Evolutionary conservation across 2,113 vertebrate genomes (phyloP).

Genomic region (Neopipo cinnamomea): DNA sequence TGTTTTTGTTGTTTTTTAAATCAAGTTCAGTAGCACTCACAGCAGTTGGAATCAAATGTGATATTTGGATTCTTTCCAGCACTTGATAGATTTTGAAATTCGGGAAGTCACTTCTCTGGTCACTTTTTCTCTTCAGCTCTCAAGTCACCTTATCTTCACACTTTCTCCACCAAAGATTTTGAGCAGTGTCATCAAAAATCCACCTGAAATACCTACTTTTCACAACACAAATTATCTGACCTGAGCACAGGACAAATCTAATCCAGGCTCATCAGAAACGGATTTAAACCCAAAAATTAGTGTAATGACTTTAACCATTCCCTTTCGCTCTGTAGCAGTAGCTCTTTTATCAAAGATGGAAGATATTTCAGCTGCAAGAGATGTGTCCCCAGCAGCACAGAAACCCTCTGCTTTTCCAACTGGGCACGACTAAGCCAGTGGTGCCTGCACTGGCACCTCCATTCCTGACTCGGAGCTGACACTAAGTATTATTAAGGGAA

Average conservation of each 20-base stretch:
- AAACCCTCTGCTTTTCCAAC: not conserved
- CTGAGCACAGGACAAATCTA: not conserved
- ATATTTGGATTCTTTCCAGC: not conserved
- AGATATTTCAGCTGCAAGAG: constrained; percentile 15
- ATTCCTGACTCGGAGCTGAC: not conserved
- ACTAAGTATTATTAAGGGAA: not conserved
- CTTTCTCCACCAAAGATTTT: not conserved
- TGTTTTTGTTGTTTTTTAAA: not conserved
- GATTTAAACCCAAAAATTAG: constrained; percentile 16
- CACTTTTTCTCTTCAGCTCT: not conserved
- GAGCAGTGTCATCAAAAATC: not conserved
- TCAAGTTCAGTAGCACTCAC: constrained; percentile 19
- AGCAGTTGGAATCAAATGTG: not conserved
- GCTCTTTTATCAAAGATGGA: constrained; percentile 26
- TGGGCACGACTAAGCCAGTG: not conserved
- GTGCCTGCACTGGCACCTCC: too few relatives aligned
- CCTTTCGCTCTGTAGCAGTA: constrained; percentile 9
- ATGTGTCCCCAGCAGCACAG: not conserved
- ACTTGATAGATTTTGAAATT: not conserved
- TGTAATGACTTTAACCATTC: not conserved
- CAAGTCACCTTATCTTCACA: not conserved
- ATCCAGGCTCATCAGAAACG: not conserved
- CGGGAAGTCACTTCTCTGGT: not conserved
- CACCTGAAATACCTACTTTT: not conserved
- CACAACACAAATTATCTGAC: not conserved